Conservation (phyloP, 1,140 invertebrate species). For the Drosophila teissieri region DNA sequence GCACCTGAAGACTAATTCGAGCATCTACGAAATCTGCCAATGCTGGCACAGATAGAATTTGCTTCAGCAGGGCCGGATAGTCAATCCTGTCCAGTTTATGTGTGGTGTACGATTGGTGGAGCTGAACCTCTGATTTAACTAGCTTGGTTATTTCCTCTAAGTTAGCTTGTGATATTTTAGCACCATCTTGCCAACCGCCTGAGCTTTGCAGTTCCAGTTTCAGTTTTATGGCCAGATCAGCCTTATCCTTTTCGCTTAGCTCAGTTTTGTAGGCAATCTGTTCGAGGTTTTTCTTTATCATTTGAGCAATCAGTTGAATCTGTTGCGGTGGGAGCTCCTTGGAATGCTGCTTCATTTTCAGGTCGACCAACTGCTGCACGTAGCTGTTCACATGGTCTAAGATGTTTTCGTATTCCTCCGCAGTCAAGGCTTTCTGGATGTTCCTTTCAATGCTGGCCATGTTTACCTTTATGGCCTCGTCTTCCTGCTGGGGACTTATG, state of each 20-base stretch:
- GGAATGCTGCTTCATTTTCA: constrained; percentile 67
- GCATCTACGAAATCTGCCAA: constrained; percentile 58
- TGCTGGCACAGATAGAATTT: constrained; percentile 61
- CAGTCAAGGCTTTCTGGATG: constrained; percentile 63
- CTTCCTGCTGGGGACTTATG: background rate
- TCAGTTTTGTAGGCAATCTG: constrained; percentile 22
- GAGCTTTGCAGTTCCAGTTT: constrained; percentile 50
- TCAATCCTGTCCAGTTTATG: constrained; percentile 79
- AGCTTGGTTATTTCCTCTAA: constrained; percentile 79
- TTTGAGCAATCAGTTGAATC: constrained; percentile 54
- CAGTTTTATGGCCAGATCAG: constrained; percentile 43
- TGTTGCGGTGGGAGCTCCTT: constrained; percentile 60
- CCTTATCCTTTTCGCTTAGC: constrained; percentile 55
- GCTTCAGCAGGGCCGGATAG: constrained; percentile 54
- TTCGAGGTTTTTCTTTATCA: constrained; percentile 68
- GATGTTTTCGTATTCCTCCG: constrained; percentile 80
- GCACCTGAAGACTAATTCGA: constrained; percentile 46
- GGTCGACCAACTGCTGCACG: constrained; percentile 73
- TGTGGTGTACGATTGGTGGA: constrained; percentile 72
- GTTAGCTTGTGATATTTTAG: constrained; percentile 74
- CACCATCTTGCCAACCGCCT: constrained; percentile 35
- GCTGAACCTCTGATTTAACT: constrained; percentile 64
- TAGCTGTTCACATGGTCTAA: constrained; percentile 81
- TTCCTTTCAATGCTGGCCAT: constrained; percentile 60
- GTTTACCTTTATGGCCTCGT: constrained; percentile 40